Conservation (phyloP, 2,113 vertebrate species). For the Colossoma macropomum region DNA sequence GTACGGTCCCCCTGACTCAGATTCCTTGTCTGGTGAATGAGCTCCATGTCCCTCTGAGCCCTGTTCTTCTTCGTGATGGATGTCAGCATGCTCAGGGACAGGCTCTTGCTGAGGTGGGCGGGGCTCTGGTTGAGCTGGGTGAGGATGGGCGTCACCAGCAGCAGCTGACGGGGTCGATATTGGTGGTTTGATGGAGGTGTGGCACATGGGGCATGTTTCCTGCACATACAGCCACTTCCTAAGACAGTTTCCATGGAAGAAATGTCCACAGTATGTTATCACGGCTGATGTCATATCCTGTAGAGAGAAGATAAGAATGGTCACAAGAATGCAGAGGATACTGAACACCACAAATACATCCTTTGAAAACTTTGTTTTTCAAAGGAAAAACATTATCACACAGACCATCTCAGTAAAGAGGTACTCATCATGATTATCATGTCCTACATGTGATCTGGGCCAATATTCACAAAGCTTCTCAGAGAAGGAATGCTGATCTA, state of each 20-base stretch:
- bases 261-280: constrained; percentile 83
- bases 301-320: constrained; percentile 7
- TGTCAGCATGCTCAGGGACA: constrained; percentile 10
- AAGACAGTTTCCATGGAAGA: constrained; percentile 85
- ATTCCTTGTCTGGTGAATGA: neutral
- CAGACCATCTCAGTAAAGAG: neutral
- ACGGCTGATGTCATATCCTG: constrained; percentile 86
- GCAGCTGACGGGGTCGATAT: neutral
- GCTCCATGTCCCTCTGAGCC: constrained; percentile 12
- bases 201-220: constrained; percentile 88
- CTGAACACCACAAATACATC: neutral
- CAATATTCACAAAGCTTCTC: too few species aligned
- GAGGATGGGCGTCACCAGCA: constrained; percentile 38
- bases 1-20: neutral
- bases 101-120: constrained; percentile 15
- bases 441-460: neutral
- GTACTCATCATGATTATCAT: neutral
- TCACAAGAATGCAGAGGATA: neutral
- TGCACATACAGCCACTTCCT: constrained; percentile 88
- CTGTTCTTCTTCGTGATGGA: neutral
- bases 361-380: too few species aligned
- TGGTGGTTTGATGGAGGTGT: constrained; percentile 73
- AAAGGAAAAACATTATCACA: too few species aligned
- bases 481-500: too few species aligned
- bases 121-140: neutral